Evolutionary conservation across 1,140 invertebrate species (phyloP).

Genomic region (Acromyrmex echinatior): DNA sequence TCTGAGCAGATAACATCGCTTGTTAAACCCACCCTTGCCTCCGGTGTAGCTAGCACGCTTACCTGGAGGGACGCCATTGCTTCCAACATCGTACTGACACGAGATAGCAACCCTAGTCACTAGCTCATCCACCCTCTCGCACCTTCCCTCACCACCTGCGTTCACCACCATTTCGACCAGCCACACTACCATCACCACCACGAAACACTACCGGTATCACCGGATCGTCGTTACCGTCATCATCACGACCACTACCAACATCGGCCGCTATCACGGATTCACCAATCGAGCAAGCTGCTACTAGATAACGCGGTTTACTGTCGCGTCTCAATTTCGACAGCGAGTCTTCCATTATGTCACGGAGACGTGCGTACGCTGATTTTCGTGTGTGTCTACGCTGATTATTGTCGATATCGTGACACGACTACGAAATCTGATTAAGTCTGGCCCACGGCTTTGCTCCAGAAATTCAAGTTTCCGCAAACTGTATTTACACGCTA

Average conservation of each 20-base stretch:
- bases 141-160: conserved; percentile 27
- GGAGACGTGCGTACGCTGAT: conserved; percentile 9
- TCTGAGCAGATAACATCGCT: conserved; percentile 78
- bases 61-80: conserved; percentile 71
- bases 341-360: conserved; percentile 35
- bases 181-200: conserved; percentile 16
- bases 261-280: conserved; percentile 50
- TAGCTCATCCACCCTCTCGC: conserved; percentile 62
- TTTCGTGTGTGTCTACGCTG: conserved; percentile 2
- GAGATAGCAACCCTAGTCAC: conserved; percentile 74
- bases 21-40: conserved; percentile 76
- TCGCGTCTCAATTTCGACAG: conserved; percentile 73
- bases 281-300: conserved; percentile 67
- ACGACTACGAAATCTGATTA: neutral
- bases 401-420: conserved; percentile 18
- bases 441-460: no score
- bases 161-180: conserved; percentile 31
- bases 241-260: conserved; percentile 21
- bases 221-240: conserved; percentile 55
- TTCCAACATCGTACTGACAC: conserved; percentile 75
- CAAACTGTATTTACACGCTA: neutral
- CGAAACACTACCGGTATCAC: conserved; percentile 48
- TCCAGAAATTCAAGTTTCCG: neutral
- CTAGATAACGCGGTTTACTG: conserved; percentile 72
- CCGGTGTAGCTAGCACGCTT: conserved; percentile 70